Conservation (phyloP, 1,140 invertebrate genomes). For the Druon quercuslanigerum region DNA sequence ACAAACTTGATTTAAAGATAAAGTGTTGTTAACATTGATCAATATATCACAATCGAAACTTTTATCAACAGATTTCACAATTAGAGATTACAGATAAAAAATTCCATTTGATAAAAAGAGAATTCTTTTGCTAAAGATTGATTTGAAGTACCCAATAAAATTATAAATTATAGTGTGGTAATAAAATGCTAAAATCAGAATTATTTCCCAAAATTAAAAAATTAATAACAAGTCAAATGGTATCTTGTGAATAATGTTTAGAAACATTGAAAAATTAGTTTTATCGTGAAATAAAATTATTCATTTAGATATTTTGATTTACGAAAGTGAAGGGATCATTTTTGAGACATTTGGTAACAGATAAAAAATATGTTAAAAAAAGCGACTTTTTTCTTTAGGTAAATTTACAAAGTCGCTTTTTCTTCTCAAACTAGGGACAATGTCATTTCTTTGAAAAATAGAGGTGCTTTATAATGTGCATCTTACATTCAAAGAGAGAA, state of each 20-base stretch:
- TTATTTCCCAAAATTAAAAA: background rate
- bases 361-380: background rate
- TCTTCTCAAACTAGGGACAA: background rate
- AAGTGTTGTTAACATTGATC: background rate
- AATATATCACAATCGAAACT: background rate
- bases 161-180: background rate
- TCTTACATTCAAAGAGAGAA: constrained; percentile 8
- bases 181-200: too few species aligned
- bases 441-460: constrained; percentile 2
- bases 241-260: too few species aligned
- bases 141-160: background rate
- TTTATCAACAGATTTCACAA: background rate
- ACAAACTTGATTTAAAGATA: constrained; percentile 9
- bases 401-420: background rate
- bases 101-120: too few species aligned
- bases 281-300: too few species aligned
- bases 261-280: too few species aligned
- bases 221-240: background rate
- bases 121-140: too few species aligned
- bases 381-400: background rate
- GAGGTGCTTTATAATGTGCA: background rate
- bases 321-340: too few species aligned
- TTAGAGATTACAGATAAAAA: too few species aligned
- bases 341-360: background rate
- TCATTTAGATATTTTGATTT: too few species aligned